A percentile compares a stretch with the other conserved stretches of the same genome.
Evolutionary conservation across 1,140 invertebrate genomes (phyloP).

Genomic region (Rhopalosiphum maidis): DNA sequence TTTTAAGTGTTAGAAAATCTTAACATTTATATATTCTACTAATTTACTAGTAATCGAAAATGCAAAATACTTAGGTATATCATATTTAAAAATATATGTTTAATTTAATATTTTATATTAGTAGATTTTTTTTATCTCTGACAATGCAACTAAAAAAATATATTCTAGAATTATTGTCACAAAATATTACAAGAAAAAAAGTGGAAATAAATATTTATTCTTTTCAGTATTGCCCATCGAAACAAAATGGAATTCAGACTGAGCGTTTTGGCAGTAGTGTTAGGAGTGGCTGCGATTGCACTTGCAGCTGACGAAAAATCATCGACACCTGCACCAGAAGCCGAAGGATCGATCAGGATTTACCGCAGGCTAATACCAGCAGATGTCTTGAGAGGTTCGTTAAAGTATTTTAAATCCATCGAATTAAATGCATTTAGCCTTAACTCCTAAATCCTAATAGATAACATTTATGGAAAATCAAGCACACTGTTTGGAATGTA

Average conservation of each 20-base stretch:
- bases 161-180: too few relatives aligned
- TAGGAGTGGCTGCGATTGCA: constrained; percentile 26
- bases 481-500: background rate
- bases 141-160: background rate
- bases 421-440: background rate
- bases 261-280: constrained; percentile 40
- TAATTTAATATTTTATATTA: background rate
- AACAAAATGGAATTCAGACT: constrained; percentile 42
- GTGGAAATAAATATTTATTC: background rate
- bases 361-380: constrained; percentile 83
- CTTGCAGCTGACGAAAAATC: constrained; percentile 66
- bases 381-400: constrained; percentile 80
- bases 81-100: background rate
- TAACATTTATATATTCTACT: background rate
- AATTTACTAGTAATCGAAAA: background rate
- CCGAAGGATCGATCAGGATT: constrained; percentile 69
- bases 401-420: background rate
- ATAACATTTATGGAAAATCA: background rate
- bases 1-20: background rate
- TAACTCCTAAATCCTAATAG: too few relatives aligned
- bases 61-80: too few relatives aligned
- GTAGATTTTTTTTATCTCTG: too few relatives aligned
- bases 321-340: constrained; percentile 63
- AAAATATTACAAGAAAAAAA: background rate
- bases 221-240: background rate